phyloP scores from a whole-genome alignment of 2,888 invertebrate species.

The Psococerastis gibbosa region DNA sequence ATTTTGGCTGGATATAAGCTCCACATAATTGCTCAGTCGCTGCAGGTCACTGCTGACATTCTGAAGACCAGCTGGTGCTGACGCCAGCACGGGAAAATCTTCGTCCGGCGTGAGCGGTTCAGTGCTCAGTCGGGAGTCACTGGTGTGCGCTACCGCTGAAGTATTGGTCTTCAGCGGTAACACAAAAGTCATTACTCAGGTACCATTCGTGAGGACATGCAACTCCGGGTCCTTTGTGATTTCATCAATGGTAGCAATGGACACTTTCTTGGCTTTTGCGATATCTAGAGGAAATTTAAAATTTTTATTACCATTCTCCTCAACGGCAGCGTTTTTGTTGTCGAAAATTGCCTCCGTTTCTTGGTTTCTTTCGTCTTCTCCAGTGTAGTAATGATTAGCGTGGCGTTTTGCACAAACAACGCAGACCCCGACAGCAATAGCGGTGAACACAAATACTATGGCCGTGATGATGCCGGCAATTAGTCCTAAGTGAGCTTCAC shows the following conservation, averaged over 20 bases:
- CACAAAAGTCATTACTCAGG: constrained; percentile 19
- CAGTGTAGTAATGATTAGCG: constrained; percentile 58
- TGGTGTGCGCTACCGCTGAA: background rate
- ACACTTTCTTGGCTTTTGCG: constrained; percentile 17
- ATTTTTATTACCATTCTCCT: constrained; percentile 23
- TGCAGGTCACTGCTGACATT: background rate
- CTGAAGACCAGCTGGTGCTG: background rate
- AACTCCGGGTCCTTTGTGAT: constrained; percentile 21
- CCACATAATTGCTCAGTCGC: constrained; percentile 6
- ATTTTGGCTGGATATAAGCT: background rate
- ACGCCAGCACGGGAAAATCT: constrained; percentile 1
- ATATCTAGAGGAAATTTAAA: background rate
- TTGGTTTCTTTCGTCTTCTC: constrained; percentile 42
- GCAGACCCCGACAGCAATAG: constrained; percentile 30
- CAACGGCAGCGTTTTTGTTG: constrained; percentile 26
- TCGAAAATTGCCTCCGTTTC: constrained; percentile 27
- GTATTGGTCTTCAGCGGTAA: constrained; percentile 15
- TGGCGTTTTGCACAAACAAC: constrained; percentile 47
- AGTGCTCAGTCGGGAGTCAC: background rate
- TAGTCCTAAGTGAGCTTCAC: constrained; percentile 19
- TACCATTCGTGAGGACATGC: constrained; percentile 18
- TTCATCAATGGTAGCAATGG: constrained; percentile 21
- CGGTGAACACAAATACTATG: constrained; percentile 30
- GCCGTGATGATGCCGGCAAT: constrained; percentile 31
- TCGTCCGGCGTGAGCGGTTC: background rate